These are phyloP conservation scores for Cryptocephalus primarius DNA, from an alignment of 2,888 invertebrate species.

Conservation along the genomic window DNA sequence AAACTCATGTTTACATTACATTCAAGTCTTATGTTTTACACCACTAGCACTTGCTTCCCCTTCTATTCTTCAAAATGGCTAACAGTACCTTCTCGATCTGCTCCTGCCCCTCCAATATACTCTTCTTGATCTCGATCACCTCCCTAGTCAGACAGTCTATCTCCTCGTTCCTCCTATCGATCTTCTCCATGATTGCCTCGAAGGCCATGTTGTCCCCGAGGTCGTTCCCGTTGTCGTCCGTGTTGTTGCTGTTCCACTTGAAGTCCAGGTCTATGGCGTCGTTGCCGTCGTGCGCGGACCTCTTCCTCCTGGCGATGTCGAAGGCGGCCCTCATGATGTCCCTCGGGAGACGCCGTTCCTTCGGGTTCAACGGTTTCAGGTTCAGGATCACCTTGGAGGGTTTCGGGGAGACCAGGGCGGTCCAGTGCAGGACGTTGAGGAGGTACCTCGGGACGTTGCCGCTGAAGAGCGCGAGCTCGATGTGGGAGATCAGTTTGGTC, in stretches of 20 bases:
- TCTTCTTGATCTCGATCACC: neutral
- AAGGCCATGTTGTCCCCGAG: neutral
- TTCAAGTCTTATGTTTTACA: too few relatives aligned
- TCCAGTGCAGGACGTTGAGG: conserved; percentile 62
- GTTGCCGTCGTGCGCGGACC: conserved; percentile 45
- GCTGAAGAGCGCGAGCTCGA: conserved; percentile 70
- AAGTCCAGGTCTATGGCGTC: neutral
- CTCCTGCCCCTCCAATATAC: neutral
- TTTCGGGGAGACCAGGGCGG: conserved; percentile 69
- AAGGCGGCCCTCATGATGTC: conserved; percentile 72
- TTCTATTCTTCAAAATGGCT: neutral
- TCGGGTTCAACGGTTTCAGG: conserved; percentile 73
- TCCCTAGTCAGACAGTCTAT: neutral
- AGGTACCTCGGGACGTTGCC: conserved; percentile 67
- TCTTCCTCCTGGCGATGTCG: conserved; percentile 67
- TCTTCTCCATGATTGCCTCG: neutral
- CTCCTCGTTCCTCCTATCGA: neutral
- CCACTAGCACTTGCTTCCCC: neutral
- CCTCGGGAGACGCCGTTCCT: conserved; percentile 67
- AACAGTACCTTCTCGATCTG: neutral
- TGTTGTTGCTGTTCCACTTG: neutral
- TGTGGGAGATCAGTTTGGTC: conserved; percentile 75
- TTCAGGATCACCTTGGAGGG: conserved; percentile 72
- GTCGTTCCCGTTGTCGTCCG: neutral
- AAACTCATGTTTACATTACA: too few relatives aligned